These are phyloP conservation scores for Trichonephila clavipes DNA, from an alignment of 1,140 invertebrate genomes.

Conservation along the genomic window DNA sequence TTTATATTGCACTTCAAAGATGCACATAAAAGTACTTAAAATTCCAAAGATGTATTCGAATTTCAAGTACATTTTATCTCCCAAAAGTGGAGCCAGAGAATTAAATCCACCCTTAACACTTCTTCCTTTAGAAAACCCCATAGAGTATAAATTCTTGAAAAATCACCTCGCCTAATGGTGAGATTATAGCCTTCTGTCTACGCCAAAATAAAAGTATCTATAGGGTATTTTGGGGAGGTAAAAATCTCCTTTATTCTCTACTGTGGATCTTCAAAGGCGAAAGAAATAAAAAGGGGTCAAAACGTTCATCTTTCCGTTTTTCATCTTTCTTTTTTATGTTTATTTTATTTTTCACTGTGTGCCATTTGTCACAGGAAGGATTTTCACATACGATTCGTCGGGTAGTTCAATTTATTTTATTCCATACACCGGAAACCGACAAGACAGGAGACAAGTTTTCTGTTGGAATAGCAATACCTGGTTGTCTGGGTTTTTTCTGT, in stretches of 20 bases:
- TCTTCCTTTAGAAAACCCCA: neutral
- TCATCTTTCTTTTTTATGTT: neutral
- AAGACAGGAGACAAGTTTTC: conserved; percentile 24
- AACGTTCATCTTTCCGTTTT: conserved; percentile 33
- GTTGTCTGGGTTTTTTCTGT: neutral
- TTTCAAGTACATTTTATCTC: neutral
- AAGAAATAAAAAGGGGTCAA: conserved; percentile 5
- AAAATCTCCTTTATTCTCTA: conserved; percentile 40
- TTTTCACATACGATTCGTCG: conserved; percentile 40
- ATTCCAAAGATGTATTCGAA: neutral
- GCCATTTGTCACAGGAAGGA: conserved; percentile 46
- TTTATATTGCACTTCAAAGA: neutral
- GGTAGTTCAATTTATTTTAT: conserved; percentile 52
- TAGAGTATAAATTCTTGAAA: conserved; percentile 14
- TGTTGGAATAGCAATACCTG: neutral
- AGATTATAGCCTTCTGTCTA: conserved; percentile 17
- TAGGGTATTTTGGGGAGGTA: conserved; percentile 29
- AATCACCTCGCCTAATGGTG: conserved; percentile 36
- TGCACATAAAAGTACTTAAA: neutral
- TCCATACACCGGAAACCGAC: conserved; percentile 33
- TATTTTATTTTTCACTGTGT: neutral
- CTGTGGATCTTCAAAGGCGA: neutral
- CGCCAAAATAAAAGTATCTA: conserved; percentile 45
- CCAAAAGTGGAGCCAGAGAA: neutral
- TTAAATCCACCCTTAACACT: neutral